A percentile compares a stretch with the other conserved stretches of the same genome.
Conservation (phyloP, 2,113 vertebrate species). For the Neogale vison region DNA sequence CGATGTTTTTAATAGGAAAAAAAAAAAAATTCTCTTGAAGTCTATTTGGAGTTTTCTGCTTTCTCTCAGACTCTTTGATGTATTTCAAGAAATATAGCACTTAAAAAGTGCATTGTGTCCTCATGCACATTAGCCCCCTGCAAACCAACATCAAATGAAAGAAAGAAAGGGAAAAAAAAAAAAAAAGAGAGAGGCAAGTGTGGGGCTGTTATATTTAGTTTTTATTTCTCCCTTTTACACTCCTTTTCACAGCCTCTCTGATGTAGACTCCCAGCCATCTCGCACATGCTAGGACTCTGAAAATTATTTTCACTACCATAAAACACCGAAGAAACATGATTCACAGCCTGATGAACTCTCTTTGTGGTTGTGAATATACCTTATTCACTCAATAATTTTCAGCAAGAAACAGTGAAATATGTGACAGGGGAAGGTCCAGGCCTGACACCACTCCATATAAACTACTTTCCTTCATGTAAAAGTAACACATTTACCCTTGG, state of each 20-base stretch:
- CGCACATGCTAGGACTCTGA: conserved; percentile 64
- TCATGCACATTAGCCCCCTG: background rate
- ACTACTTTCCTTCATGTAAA: conserved; percentile 25
- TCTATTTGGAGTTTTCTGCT: conserved; percentile 55
- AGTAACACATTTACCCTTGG: background rate
- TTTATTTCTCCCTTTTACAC: conserved; percentile 51
- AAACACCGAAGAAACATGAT: conserved; percentile 61
- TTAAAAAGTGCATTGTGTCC: conserved; percentile 50
- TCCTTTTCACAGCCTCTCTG: conserved; percentile 65
- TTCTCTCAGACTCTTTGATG: conserved; percentile 57
- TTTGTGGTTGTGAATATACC: conserved; percentile 46
- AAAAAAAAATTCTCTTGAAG: conserved; percentile 24
- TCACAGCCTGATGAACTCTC: conserved; percentile 48
- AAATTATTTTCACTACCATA: conserved; percentile 70
- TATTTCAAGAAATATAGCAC: conserved; percentile 52
- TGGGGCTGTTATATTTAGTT: conserved; percentile 59
- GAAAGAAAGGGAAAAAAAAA: background rate
- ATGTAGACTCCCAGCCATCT: conserved; percentile 64
- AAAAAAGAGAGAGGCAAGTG: background rate
- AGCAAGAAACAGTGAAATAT: conserved; percentile 42
- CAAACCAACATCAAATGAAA: background rate
- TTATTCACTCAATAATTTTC: conserved; percentile 50
- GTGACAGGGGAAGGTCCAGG: background rate
- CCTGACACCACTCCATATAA: background rate
- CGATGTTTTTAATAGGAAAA: background rate